A percentile compares a stretch with the other conserved stretches of the same genome.
Conservation (phyloP, 1,140 invertebrate species). For the Zaprionus inermis region DNA sequence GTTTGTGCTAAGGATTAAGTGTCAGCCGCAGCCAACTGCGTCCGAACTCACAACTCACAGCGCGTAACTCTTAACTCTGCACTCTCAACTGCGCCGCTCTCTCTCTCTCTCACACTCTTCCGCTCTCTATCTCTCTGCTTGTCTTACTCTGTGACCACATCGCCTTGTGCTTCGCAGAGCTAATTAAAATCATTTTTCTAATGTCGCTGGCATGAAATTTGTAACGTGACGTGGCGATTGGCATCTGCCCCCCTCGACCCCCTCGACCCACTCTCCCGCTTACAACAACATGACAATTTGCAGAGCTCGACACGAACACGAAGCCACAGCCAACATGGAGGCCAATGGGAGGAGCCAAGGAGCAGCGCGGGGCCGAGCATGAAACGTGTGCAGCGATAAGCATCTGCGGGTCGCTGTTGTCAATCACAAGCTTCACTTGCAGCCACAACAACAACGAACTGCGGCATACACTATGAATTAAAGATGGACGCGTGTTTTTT, state of each 20-base stretch:
- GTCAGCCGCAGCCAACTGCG: conserved; percentile 68
- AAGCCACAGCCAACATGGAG: conserved; percentile 35
- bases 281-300: conserved; percentile 75
- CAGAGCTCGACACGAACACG: conserved; percentile 67
- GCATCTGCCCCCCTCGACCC: conserved; percentile 43
- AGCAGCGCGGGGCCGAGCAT: conserved; percentile 14
- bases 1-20: conserved; percentile 74
- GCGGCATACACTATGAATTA: conserved; percentile 1
- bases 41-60: conserved; percentile 28
- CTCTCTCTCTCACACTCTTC: neutral
- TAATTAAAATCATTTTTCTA: conserved; percentile 81
- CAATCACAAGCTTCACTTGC: conserved; percentile 59
- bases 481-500: conserved; percentile 9
- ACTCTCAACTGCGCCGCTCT: neutral
- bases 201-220: conserved; percentile 76
- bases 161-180: conserved; percentile 31
- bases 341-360: conserved; percentile 36
- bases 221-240: conserved; percentile 76
- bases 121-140: neutral
- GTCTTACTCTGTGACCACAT: conserved; percentile 16
- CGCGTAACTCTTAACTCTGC: conserved; percentile 43
- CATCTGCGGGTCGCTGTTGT: conserved; percentile 66
- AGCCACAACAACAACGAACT: neutral
- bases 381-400: conserved; percentile 71
- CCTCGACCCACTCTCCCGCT: conserved; percentile 7